A percentile compares a stretch with the other conserved stretches of the same genome.
These are phyloP conservation scores for Gymnogyps californianus DNA, from an alignment of 2,113 vertebrate genomes.

Conservation along the genomic window DNA sequence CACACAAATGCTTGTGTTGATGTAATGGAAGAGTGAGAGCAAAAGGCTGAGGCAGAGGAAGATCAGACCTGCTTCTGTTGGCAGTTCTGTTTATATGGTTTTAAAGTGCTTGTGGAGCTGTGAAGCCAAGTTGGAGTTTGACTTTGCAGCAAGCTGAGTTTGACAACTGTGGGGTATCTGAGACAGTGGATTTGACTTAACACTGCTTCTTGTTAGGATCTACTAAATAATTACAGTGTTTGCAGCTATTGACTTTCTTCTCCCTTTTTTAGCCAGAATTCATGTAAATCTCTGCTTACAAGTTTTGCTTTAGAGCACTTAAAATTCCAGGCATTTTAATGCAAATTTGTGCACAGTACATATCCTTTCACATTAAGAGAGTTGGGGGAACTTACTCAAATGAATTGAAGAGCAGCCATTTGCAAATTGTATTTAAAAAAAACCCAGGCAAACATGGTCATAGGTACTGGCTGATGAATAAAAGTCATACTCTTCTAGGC, in stretches of 20 bases:
- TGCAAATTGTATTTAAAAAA: background rate
- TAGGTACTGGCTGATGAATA: background rate
- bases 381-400: background rate
- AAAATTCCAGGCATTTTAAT: background rate
- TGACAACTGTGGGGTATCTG: background rate
- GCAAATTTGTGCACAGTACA: background rate
- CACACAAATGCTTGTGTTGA: background rate
- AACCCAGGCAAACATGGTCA: background rate
- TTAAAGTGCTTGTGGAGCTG: background rate
- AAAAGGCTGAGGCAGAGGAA: background rate
- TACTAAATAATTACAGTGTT: background rate
- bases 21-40: background rate
- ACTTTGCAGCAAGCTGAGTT: background rate
- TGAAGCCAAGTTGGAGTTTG: background rate
- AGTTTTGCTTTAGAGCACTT: background rate
- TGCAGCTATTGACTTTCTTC: background rate
- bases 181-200: background rate
- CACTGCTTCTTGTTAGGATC: background rate
- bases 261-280: background rate
- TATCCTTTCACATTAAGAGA: background rate
- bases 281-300: background rate
- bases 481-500: background rate
- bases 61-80: background rate
- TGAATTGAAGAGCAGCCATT: background rate
- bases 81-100: background rate